phyloP scores from a whole-genome alignment of 2,113 vertebrate genomes.

The Mesocricetus auratus region DNA sequence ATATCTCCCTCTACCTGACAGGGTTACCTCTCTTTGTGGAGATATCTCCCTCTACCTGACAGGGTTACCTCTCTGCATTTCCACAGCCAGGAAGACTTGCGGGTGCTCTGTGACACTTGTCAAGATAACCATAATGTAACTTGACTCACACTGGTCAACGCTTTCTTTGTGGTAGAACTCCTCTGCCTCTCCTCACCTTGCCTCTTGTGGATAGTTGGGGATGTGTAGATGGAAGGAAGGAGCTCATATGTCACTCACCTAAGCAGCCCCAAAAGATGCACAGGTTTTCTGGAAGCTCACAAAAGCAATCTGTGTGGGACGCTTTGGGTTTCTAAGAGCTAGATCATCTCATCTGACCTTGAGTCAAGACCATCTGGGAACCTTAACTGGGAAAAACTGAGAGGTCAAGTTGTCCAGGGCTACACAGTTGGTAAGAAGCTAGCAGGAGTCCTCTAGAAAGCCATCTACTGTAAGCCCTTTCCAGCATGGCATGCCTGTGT shows the following conservation, averaged over 20 bases:
- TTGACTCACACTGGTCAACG: background rate
- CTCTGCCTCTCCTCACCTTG: background rate
- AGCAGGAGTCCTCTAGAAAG: background rate
- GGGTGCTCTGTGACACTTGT: background rate
- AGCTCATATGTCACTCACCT: background rate
- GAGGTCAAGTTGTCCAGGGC: background rate
- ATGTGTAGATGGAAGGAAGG: background rate
- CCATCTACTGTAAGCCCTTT: background rate
- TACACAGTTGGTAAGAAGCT: background rate
- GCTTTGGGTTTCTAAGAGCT: background rate
- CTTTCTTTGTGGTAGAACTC: background rate
- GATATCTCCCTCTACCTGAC: background rate
- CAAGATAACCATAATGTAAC: background rate
- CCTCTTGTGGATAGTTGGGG: background rate
- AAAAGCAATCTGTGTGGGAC: background rate
- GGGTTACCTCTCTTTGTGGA: background rate
- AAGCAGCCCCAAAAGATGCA: background rate
- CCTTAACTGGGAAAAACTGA: background rate
- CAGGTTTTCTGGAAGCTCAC: background rate
- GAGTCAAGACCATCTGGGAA: background rate
- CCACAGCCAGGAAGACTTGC: background rate
- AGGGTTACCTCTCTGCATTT: background rate
- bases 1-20: background rate
- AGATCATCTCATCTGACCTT: background rate
- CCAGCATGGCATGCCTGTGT: background rate